A percentile compares a stretch with the other conserved stretches of the same genome.
phyloP scores from a whole-genome alignment of 1,140 invertebrate genomes.

The Rhynchophorus ferrugineus region DNA sequence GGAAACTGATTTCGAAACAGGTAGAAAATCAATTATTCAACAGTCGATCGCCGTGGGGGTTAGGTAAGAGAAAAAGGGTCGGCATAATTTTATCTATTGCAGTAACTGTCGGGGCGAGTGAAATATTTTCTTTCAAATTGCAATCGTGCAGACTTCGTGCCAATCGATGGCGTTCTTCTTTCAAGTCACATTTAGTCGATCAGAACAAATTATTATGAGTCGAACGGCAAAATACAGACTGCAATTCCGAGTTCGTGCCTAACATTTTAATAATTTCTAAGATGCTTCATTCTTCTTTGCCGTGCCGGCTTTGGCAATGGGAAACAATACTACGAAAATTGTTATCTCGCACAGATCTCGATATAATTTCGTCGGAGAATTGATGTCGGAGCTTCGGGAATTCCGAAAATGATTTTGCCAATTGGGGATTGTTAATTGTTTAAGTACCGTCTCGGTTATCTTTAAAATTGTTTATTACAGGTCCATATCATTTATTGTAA shows the following conservation, averaged over 20 bases:
- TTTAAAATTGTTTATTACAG: too few relatives aligned
- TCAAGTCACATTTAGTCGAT: constrained; percentile 29
- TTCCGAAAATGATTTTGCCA: not conserved
- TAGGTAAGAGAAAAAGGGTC: not conserved
- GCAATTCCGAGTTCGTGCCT: constrained; percentile 20
- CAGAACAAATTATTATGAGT: constrained; percentile 26
- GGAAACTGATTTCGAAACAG: too few relatives aligned
- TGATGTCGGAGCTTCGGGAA: not conserved
- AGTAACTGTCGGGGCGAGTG: not conserved
- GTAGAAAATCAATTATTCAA: not conserved
- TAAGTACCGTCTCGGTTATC: too few relatives aligned
- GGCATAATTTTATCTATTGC: not conserved
- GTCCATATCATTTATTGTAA: too few relatives aligned
- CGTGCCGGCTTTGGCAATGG: not conserved
- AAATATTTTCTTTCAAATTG: constrained; percentile 2
- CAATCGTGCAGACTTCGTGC: constrained; percentile 10
- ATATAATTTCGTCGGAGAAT: not conserved
- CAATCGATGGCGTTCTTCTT: constrained; percentile 26
- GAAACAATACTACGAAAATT: not conserved
- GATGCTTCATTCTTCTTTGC: not conserved
- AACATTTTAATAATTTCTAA: constrained; percentile 21
- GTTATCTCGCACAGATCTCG: not conserved
- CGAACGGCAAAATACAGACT: constrained; percentile 27
- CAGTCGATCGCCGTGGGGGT: not conserved
- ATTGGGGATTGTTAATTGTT: not conserved